Conservation (phyloP, 2,113 vertebrate species). For the Sterna hirundo region DNA sequence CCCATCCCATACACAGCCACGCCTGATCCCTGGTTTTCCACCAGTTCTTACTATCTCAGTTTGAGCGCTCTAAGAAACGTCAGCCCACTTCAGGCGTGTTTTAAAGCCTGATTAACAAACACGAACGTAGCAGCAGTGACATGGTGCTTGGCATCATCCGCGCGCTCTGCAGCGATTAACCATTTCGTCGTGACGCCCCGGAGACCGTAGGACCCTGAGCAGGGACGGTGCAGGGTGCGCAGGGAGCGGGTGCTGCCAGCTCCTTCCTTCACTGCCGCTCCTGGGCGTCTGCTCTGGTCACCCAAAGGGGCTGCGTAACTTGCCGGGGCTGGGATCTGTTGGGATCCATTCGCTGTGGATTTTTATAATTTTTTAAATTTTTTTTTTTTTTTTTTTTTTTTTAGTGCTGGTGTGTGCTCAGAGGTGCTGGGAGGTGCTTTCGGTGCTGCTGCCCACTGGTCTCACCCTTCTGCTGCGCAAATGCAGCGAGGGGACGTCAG, state of each 20-base stretch:
- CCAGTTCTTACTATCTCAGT: not conserved
- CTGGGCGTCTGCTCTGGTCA: not conserved
- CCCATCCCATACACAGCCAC: accelerated
- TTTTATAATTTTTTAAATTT: not conserved
- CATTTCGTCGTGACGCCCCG: not conserved
- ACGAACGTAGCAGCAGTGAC: not conserved
- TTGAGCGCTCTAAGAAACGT: not conserved
- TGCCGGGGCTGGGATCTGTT: not conserved
- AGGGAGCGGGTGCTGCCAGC: not conserved
- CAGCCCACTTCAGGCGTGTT: not conserved
- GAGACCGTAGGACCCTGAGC: not conserved
- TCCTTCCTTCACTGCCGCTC: not conserved
- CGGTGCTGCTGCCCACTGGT: not conserved
- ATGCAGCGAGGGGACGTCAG: accelerated
- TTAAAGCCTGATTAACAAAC: not conserved
- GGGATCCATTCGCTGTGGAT: not conserved
- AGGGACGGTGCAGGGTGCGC: not conserved
- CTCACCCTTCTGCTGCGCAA: not conserved
- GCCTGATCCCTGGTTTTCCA: not conserved
- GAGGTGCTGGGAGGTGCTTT: not conserved
- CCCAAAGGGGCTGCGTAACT: not conserved
- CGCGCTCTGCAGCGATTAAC: not conserved
- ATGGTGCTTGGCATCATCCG: not conserved
- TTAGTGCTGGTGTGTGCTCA: not conserved
- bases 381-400: not conserved